Conservation (phyloP, 2,888 invertebrate species). For the Heteromyza rotundicornis region DNA sequence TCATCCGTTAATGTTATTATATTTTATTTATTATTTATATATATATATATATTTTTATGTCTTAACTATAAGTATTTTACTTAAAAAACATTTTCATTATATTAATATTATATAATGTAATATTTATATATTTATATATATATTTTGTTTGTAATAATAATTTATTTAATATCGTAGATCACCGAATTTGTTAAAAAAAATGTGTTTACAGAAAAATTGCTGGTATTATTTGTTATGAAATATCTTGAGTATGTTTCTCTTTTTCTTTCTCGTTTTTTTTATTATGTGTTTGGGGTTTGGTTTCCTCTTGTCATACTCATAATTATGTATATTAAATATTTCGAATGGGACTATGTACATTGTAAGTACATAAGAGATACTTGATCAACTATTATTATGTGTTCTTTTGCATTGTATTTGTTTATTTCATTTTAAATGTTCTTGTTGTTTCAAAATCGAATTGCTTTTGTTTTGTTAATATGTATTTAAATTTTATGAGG, state of each 20-base stretch:
- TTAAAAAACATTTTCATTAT: slow-evolving; percentile 19
- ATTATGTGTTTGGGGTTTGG: too few species aligned
- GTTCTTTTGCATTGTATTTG: slow-evolving; percentile 15
- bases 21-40: neutral
- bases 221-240: slow-evolving; percentile 26
- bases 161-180: slow-evolving; percentile 55
- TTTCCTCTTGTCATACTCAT: too few species aligned
- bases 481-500: neutral
- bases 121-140: slow-evolving; percentile 41
- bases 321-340: slow-evolving; percentile 5
- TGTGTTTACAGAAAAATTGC: slow-evolving; percentile 44
- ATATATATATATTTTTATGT: slow-evolving; percentile 13
- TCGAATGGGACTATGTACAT: slow-evolving; percentile 25
- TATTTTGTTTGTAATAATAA: slow-evolving; percentile 12
- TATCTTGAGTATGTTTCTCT: slow-evolving; percentile 27
- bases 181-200: slow-evolving; percentile 57
- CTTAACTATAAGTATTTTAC: slow-evolving; percentile 29
- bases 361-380: slow-evolving; percentile 25
- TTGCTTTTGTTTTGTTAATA: slow-evolving; percentile 8
- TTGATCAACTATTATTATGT: slow-evolving; percentile 13
- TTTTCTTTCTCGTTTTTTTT: slow-evolving; percentile 15
- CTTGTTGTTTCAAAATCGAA: neutral
- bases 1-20: neutral
- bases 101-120: slow-evolving; percentile 32
- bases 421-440: slow-evolving; percentile 19